Evolutionary conservation across 2,888 invertebrate species (phyloP), one percentile per base, ranked within the genome.

Genomic region (Eupithecia tripunctaria): DNA sequence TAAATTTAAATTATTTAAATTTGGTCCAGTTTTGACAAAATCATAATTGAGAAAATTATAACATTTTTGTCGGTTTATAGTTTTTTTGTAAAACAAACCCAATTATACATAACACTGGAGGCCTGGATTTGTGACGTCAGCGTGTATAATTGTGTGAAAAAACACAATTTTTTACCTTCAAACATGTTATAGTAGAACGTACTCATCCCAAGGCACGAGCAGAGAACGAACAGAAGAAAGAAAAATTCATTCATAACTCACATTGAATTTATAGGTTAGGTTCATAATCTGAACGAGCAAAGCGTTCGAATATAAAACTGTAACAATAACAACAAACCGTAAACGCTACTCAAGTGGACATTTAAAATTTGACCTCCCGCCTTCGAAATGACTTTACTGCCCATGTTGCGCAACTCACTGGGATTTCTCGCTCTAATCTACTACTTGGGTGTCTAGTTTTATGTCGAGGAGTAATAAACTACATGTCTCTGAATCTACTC

Each of bases 391-490:
- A 72, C 82, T 88, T 88, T 87, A 90, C 82, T 74, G 81, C 85
- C 77, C 80, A 82, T 80, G 84, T 92, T 92, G 89, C 88, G 86
- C 88, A 91, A 92, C 88, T 78, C 75, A 75, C 83, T 79, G 82
- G 82, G 86, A 87, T 86, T 86, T 85, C 84, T 87, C 82, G 85
- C 84, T 86, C 86, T 91, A 90, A 92, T 93, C 91, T 86, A 88
- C 92, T 89, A 89, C 93, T 93, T 93, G 93, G 93, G 93, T 92
- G 93, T 93, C 92, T 92, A 86, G 86, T 91, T 93, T 92, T 91
- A 92, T 92, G 88, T 88, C 83, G 82, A 89, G 88, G 83, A 84
- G 88, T 85, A 88, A 91, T 91, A 92, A 92, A 92, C 87, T 85
- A 83, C 79, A 78, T 84, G 86, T 84, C 83, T 86, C 80, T 83